A percentile compares a stretch with the other conserved stretches of the same genome.
These are phyloP conservation scores for Andrena marginata DNA, from an alignment of 2,888 invertebrate genomes.

Conservation along the genomic window DNA sequence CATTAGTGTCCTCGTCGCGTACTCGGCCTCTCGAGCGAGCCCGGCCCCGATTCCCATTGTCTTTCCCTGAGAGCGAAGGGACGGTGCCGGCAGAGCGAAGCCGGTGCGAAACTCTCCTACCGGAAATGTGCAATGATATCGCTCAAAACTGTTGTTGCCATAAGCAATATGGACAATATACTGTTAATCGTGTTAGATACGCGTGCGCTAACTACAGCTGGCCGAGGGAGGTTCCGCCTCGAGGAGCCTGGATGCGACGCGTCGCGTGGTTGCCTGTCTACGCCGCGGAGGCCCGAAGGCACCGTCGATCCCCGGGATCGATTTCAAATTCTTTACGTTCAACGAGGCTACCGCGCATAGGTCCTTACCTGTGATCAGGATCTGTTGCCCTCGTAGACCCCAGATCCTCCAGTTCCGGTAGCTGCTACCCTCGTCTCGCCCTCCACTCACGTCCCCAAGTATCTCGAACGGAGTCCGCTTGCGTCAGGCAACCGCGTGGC, in stretches of 20 bases:
- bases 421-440: background rate
- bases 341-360: background rate
- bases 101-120: constrained; percentile 46
- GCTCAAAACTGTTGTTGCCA: constrained; percentile 78
- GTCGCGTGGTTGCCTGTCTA: constrained; percentile 39
- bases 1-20: constrained; percentile 60
- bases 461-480: background rate
- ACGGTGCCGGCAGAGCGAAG: constrained; percentile 38
- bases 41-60: constrained; percentile 57
- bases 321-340: background rate
- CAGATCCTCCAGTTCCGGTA: no score
- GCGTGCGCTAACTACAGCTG: constrained; percentile 75
- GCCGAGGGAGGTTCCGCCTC: constrained; percentile 66
- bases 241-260: constrained; percentile 47
- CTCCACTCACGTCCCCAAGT: background rate
- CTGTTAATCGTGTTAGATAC: constrained; percentile 65
- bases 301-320: background rate
- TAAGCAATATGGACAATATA: constrained; percentile 82
- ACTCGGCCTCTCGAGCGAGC: constrained; percentile 41
- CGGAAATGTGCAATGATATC: constrained; percentile 63
- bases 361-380: background rate
- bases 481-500: constrained; percentile 42
- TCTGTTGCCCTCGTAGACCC: background rate
- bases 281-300: background rate
- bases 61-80: constrained; percentile 64